These are phyloP conservation scores for Cherax quadricarinatus DNA, from an alignment of 1,140 invertebrate species.

Conservation along the genomic window DNA sequence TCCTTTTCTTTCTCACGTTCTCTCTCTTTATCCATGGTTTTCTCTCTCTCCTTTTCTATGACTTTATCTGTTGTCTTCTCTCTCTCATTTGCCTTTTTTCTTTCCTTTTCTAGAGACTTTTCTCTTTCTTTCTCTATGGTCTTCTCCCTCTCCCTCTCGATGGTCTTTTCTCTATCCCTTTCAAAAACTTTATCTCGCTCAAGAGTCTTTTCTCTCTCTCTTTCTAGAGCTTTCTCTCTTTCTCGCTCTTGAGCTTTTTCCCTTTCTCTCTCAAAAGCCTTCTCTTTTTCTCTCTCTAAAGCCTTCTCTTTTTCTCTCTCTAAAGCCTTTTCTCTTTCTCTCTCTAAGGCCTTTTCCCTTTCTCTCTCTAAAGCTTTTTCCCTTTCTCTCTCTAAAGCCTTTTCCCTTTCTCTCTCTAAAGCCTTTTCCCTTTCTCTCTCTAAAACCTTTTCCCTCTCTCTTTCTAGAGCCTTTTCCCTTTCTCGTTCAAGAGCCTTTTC, in stretches of 20 bases:
- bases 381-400: conserved; percentile 37
- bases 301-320: conserved; percentile 42
- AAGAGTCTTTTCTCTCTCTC: conserved; percentile 48
- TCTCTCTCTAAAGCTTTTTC: conserved; percentile 45
- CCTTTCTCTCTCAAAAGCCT: conserved; percentile 33
- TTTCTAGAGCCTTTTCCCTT: conserved; percentile 41
- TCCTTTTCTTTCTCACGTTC: conserved; percentile 51
- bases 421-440: conserved; percentile 46
- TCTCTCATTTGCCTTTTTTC: conserved; percentile 42
- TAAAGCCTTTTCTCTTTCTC: conserved; percentile 6
- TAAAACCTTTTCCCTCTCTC: conserved; percentile 26
- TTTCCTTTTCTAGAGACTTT: conserved; percentile 44
- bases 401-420: conserved; percentile 39
- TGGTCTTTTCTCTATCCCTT: conserved; percentile 41
- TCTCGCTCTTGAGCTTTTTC: conserved; percentile 32
- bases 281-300: conserved; percentile 32
- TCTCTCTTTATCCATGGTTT: conserved; percentile 18
- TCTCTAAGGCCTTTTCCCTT: conserved; percentile 55
- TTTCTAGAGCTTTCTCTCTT: conserved; percentile 58
- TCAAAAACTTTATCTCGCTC: conserved; percentile 32
- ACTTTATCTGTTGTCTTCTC: conserved; percentile 53
- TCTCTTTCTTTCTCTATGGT: conserved; percentile 41
- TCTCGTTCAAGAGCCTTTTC: conserved; percentile 19
- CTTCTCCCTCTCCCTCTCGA: conserved; percentile 51
- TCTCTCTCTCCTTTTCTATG: conserved; percentile 47